These are phyloP conservation scores for Zaprionus lineosus DNA, from an alignment of 2,888 invertebrate genomes.

Conservation along the genomic window DNA sequence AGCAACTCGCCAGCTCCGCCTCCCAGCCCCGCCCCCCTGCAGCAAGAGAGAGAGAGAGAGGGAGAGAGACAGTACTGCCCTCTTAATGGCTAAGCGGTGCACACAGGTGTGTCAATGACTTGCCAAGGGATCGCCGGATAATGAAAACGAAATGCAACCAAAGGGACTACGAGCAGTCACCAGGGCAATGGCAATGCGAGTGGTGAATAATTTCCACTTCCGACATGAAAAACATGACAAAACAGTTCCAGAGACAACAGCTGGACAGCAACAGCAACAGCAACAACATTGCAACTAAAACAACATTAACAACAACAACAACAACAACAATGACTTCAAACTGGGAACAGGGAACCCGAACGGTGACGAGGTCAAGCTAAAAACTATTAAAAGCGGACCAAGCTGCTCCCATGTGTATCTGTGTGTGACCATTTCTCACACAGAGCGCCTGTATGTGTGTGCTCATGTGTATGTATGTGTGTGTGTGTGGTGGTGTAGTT, in stretches of 20 bases:
- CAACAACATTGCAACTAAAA: slow-evolving; percentile 16
- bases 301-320: slow-evolving; percentile 5
- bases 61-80: no score
- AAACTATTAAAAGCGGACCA: slow-evolving; percentile 69
- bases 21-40: not conserved
- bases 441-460: slow-evolving; percentile 6
- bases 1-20: no score
- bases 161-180: slow-evolving; percentile 57
- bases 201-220: slow-evolving; percentile 73
- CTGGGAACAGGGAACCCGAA: slow-evolving; percentile 38
- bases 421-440: slow-evolving; percentile 56
- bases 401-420: slow-evolving; percentile 70
- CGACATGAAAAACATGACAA: slow-evolving; percentile 70
- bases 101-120: slow-evolving; percentile 76
- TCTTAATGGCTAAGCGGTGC: slow-evolving; percentile 34
- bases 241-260: slow-evolving; percentile 47
- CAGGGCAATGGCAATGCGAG: slow-evolving; percentile 61
- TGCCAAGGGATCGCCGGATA: slow-evolving; percentile 60
- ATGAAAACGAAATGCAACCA: slow-evolving; percentile 73
- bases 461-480: slow-evolving; percentile 28
- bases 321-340: slow-evolving; percentile 30
- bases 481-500: slow-evolving; percentile 44
- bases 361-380: slow-evolving; percentile 76
- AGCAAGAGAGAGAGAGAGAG: no score
- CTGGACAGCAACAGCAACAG: slow-evolving; percentile 25